These are phyloP conservation scores for Sycophila texana DNA, from an alignment of 2,888 invertebrate genomes.

Conservation along the genomic window DNA sequence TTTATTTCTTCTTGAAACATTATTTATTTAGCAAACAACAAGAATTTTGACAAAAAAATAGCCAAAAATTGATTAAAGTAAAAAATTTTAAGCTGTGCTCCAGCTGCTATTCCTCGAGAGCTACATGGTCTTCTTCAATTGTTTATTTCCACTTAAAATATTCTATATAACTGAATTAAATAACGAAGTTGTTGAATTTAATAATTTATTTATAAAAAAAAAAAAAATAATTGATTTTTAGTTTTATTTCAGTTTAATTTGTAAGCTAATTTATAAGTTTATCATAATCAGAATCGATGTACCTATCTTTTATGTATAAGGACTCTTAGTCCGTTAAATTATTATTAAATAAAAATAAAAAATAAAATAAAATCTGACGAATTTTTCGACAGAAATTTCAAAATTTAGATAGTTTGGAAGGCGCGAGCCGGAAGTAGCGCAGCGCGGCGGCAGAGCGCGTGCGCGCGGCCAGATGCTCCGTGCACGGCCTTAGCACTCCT, in stretches of 20 bases:
- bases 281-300: too few species aligned
- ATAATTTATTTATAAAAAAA: too few species aligned
- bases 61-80: constrained; percentile 2
- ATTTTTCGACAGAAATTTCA: too few species aligned
- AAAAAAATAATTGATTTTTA: too few species aligned
- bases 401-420: not conserved
- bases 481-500: constrained; percentile 62
- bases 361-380: too few species aligned
- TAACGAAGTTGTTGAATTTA: not conserved
- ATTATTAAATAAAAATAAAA: too few species aligned
- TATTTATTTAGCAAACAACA: constrained; percentile 15
- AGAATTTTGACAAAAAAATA: constrained; percentile 41
- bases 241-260: too few species aligned
- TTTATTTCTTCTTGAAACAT: constrained; percentile 41
- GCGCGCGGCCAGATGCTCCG: constrained; percentile 61
- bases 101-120: not conserved
- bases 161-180: not conserved
- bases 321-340: too few species aligned
- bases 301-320: too few species aligned
- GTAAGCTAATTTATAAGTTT: too few species aligned
- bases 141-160: constrained; percentile 10
- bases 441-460: constrained; percentile 52
- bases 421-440: constrained; percentile 1
- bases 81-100: too few species aligned
- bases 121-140: constrained; percentile 16